Conservation (phyloP, 2,797 vertebrate genomes). For the Poecilia gillii region DNA sequence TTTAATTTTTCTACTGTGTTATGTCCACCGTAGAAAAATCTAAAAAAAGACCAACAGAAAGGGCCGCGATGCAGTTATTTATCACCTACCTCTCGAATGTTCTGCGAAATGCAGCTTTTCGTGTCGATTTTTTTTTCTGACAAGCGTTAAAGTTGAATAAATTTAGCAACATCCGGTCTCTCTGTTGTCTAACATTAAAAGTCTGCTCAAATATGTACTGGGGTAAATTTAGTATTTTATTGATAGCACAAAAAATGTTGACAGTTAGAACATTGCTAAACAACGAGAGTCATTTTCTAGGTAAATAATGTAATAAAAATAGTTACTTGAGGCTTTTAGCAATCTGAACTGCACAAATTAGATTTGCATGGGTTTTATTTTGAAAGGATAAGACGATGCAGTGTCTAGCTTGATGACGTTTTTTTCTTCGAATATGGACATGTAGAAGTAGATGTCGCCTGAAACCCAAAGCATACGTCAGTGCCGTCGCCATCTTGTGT, state of each 20-base stretch:
- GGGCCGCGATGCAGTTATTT: background rate
- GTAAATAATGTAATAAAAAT: background rate
- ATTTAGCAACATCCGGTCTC: constrained; percentile 6
- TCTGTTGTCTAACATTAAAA: constrained; percentile 26
- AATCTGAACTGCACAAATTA: background rate
- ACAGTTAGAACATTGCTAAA: background rate
- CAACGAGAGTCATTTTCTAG: background rate
- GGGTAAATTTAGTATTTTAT: background rate
- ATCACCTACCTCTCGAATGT: constrained; percentile 76
- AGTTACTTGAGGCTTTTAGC: background rate
- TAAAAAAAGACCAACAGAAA: accelerated
- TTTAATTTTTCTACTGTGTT: accelerated
- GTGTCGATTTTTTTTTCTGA: constrained; percentile 42
- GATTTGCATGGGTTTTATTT: constrained; percentile 35
- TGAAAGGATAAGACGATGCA: constrained; percentile 43
- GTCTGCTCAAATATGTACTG: background rate
- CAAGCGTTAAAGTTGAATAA: background rate
- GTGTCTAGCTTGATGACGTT: background rate
- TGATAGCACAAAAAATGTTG: background rate
- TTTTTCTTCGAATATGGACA: background rate
- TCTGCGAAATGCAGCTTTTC: constrained; percentile 60
- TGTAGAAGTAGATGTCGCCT: background rate
- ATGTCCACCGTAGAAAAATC: background rate
- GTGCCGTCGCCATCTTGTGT: background rate
- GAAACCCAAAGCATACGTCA: background rate